Percentiles rank a stretch among this genome's conserved stretches.
Evolutionary conservation across 2,888 invertebrate genomes (phyloP).

Genomic region (Hedychridium roseum): DNA sequence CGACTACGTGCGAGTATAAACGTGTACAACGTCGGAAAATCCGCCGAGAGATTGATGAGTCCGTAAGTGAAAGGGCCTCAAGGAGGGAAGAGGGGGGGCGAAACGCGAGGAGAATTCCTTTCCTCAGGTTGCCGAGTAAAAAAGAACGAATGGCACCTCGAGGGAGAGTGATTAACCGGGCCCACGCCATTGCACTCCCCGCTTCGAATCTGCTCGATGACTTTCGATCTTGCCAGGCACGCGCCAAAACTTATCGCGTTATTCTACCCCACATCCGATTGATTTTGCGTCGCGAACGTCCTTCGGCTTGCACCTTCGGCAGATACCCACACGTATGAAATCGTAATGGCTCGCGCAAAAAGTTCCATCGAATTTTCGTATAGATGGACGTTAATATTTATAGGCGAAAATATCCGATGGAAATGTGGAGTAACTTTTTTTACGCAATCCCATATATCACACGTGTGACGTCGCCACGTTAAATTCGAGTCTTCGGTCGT

Average conservation of each 20-base stretch:
- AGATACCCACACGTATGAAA: too few relatives aligned
- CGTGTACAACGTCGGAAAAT: conserved; percentile 25
- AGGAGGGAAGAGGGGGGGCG: conserved; percentile 25
- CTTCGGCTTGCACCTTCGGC: too few relatives aligned
- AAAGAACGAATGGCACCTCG: conserved; percentile 14
- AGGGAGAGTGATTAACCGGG: conserved; percentile 30
- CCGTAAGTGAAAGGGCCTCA: conserved; percentile 39
- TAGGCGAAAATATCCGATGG: too few relatives aligned
- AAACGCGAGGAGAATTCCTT: conserved; percentile 32
- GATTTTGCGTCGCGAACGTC: not conserved
- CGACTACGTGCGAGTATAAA: conserved; percentile 14
- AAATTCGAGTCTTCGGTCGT: too few relatives aligned
- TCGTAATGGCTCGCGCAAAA: too few relatives aligned
- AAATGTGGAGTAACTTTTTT: too few relatives aligned
- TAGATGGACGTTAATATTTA: too few relatives aligned
- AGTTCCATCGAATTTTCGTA: too few relatives aligned
- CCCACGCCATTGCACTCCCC: conserved; percentile 29
- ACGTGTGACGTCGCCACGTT: too few relatives aligned
- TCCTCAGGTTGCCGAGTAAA: conserved; percentile 17
- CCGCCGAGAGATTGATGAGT: conserved; percentile 39
- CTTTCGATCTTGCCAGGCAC: not conserved
- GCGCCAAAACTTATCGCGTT: too few relatives aligned
- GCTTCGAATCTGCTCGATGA: conserved; percentile 1
- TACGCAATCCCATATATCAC: too few relatives aligned
- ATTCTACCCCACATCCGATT: not conserved